Evolutionary conservation across 1,140 invertebrate genomes (phyloP).

Genomic region (Centruroides vittatus): DNA sequence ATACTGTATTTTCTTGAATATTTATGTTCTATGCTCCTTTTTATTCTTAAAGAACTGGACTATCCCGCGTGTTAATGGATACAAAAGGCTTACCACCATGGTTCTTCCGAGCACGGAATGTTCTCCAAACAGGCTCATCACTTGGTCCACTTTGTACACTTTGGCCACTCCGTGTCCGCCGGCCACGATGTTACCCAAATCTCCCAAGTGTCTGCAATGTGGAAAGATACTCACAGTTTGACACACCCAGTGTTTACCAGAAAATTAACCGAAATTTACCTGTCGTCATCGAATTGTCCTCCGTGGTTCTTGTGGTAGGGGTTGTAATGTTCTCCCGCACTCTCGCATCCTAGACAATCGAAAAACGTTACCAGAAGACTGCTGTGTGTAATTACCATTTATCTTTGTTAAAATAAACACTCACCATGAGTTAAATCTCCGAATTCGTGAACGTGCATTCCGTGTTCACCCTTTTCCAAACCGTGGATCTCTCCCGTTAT

Average conservation of each 20-base stretch:
- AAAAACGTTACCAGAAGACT: no score
- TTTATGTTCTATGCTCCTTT: no score
- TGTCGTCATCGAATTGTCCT: slow-evolving; percentile 11
- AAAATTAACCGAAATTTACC: slow-evolving; percentile 3
- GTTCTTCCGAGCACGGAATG: slow-evolving; percentile 60
- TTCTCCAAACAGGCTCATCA: slow-evolving; percentile 53
- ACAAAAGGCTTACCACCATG: slow-evolving; percentile 37
- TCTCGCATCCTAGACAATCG: slow-evolving; percentile 22
- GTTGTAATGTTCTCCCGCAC: slow-evolving; percentile 21
- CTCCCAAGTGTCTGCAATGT: slow-evolving; percentile 54
- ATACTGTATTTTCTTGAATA: no score
- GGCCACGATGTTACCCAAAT: slow-evolving; percentile 44
- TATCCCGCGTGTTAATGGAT: no score
- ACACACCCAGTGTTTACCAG: no score
- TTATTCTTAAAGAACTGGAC: no score
- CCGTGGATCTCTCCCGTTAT: slow-evolving; percentile 55
- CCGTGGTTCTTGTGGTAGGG: slow-evolving; percentile 18
- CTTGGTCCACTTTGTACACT: slow-evolving; percentile 56
- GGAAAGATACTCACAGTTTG: no score
- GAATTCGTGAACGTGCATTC: slow-evolving; percentile 69
- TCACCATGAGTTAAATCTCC: slow-evolving; percentile 13
- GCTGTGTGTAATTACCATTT: no score
- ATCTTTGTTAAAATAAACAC: slow-evolving; percentile 3
- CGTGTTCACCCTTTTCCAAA: slow-evolving; percentile 56
- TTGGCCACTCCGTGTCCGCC: slow-evolving; percentile 49